These are phyloP conservation scores for Oncorhynchus nerka DNA, from an alignment of 2,113 vertebrate genomes.

Conservation along the genomic window DNA sequence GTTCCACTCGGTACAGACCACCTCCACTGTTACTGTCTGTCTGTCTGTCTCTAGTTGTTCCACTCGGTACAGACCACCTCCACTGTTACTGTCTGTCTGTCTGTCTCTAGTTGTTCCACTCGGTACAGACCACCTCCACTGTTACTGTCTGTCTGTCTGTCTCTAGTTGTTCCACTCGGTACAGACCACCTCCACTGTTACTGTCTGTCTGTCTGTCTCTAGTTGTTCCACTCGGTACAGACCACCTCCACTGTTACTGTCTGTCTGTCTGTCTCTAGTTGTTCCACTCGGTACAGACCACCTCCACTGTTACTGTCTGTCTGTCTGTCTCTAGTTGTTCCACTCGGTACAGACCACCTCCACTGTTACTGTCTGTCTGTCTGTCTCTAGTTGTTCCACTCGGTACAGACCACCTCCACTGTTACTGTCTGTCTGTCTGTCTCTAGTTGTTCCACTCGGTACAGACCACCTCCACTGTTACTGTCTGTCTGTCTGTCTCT, in stretches of 20 bases:
- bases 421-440: too few species aligned
- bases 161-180: constrained; percentile 81
- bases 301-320: background rate
- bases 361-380: background rate
- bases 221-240: constrained; percentile 84
- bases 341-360: constrained; percentile 71
- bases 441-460: too few species aligned
- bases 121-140: constrained; percentile 62
- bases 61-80: too few species aligned
- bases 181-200: constrained; percentile 48
- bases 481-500: too few species aligned
- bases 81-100: too few species aligned
- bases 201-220: constrained; percentile 27
- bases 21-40: too few species aligned
- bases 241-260: background rate
- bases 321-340: constrained; percentile 74
- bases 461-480: too few species aligned
- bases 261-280: constrained; percentile 65
- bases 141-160: background rate
- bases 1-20: too few species aligned
- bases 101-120: constrained; percentile 78
- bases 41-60: too few species aligned
- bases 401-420: constrained; percentile 77
- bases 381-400: constrained; percentile 78
- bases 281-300: constrained; percentile 78